Percentiles rank a stretch among this genome's conserved stretches.
These are phyloP conservation scores for Bradypodion pumilum DNA, from an alignment of 2,797 vertebrate genomes.

Conservation along the genomic window DNA sequence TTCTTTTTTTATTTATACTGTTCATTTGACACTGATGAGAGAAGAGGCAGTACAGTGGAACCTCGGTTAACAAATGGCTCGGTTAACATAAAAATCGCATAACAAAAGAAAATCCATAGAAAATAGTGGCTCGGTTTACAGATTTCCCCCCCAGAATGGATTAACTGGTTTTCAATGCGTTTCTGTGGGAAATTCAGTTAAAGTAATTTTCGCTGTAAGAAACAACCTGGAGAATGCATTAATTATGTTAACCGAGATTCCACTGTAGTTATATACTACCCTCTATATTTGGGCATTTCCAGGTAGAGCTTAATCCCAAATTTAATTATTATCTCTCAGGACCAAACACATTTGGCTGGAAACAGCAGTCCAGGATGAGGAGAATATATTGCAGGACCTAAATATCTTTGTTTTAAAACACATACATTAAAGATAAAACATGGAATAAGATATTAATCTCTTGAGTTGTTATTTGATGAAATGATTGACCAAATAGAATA, in stretches of 20 bases:
- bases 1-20: neutral
- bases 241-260: too few species aligned
- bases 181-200: too few species aligned
- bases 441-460: slow-evolving; percentile 33
- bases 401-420: neutral
- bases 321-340: neutral
- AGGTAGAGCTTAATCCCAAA: neutral
- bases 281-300: neutral
- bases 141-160: too few species aligned
- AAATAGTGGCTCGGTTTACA: too few species aligned
- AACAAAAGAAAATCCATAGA: too few species aligned
- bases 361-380: neutral
- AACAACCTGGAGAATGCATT: too few species aligned
- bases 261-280: neutral
- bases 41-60: too few species aligned
- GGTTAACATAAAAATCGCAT: too few species aligned
- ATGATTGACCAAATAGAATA: neutral
- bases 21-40: neutral
- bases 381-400: neutral
- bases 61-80: too few species aligned
- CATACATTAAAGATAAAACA: slow-evolving; percentile 41
- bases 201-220: too few species aligned
- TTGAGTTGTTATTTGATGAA: slow-evolving; percentile 7
- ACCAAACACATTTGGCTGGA: neutral
- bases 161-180: too few species aligned